Base-by-base conservation (phyloP, 1,140 invertebrate genomes). In the Nasonia longicornis region DNA sequence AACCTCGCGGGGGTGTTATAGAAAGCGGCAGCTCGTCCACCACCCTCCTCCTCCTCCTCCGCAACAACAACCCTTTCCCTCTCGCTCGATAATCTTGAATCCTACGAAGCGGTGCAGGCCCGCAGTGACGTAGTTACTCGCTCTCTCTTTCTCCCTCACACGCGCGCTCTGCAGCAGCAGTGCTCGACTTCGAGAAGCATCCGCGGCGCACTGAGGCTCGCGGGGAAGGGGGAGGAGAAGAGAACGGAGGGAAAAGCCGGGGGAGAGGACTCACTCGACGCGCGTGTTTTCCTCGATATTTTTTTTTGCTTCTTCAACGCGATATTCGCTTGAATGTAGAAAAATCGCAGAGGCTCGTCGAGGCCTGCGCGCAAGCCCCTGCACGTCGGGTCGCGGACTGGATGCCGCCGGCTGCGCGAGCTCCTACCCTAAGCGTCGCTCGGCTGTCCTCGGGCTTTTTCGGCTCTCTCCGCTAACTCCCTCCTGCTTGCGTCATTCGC, bases 1-100 rank as follows among this genome's bases (percentile, higher is more conserved):
- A 88, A 84, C 82, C 83, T 79, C 74, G 83, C 29, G 77, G 38
- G 67, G 38, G 72, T 80, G 2, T n/a, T 10, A 8, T 63, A 70
- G 35, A 31, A 79, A 78, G 80, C 73, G 80, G 64, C 58, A 58
- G 52, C 52, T 52, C 52, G 14, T 16, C 52, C 20, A 58, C 52
- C 52, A 58, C 14, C 16, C 2, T 1, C 52, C 52, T 20, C 52
- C 52, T 20, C 45, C 14, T 48, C 35, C 12, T 22, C 38, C 80
- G 69, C 48, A n/a, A 29, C 58, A 58, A n/a, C 52, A 26, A 63
- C 45, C 26, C 48, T 80, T 67, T 72, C 1, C 2, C 6, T 12
- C 2, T n/a, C 70, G 77, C 16, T 79, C 69, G 77, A 79, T 72
- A 79, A 72, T 72, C 77, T 78, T 38, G 67, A 70, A 31, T 77